Evolutionary conservation across 1,140 invertebrate species (phyloP).

Genomic region (Pseudomyrmex sp.): DNA sequence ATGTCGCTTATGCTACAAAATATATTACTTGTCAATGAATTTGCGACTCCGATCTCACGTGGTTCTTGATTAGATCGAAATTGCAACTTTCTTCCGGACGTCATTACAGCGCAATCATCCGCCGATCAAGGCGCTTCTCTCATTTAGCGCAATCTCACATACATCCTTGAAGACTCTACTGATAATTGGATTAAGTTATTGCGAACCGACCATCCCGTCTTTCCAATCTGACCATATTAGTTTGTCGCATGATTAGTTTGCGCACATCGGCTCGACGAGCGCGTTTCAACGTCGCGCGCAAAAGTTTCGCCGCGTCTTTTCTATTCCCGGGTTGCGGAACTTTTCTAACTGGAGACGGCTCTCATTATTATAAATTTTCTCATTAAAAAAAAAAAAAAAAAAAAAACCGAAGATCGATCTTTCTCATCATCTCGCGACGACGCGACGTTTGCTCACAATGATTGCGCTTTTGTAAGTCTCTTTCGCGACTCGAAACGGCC

Average conservation of each 20-base stretch:
- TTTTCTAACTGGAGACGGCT: background rate
- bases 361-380: constrained; percentile 1
- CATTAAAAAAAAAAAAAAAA: constrained; percentile 11
- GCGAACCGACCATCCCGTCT: background rate
- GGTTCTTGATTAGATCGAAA: constrained; percentile 1
- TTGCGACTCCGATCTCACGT: background rate
- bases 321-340: constrained; percentile 13
- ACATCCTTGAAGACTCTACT: background rate
- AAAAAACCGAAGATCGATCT: constrained; percentile 12
- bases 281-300: background rate
- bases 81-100: background rate
- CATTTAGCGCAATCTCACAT: background rate
- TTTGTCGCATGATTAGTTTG: background rate
- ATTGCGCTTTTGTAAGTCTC: constrained; percentile 8
- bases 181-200: background rate
- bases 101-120: constrained; percentile 15
- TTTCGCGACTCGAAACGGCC: constrained; percentile 2
- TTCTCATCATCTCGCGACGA: constrained; percentile 50
- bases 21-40: too few species aligned
- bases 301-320: background rate
- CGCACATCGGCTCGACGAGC: background rate
- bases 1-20: too few species aligned
- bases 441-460: background rate
- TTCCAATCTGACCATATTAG: background rate
- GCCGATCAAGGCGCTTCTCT: constrained; percentile 7